phyloP scores from a whole-genome alignment of 2,888 invertebrate species.

The Stramonita haemastoma region DNA sequence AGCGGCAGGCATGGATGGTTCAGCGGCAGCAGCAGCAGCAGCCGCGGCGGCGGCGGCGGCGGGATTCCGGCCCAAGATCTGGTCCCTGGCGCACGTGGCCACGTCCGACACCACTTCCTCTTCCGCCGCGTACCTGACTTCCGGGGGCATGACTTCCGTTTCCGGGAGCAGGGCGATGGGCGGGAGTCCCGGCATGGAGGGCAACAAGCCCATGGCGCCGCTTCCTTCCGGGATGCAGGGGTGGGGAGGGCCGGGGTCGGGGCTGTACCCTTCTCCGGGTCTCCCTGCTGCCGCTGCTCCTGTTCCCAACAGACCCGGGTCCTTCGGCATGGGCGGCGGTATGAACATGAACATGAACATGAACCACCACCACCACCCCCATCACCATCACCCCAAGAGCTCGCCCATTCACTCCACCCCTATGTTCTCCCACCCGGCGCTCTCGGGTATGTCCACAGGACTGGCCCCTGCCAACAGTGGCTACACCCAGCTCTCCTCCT shows the following conservation, averaged over 20 bases:
- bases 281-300: background rate
- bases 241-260: conserved; percentile 39
- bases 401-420: conserved; percentile 22
- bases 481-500: conserved; percentile 39
- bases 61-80: conserved; percentile 70
- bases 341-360: conserved; percentile 1
- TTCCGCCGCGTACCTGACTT: conserved; percentile 39
- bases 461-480: conserved; percentile 17
- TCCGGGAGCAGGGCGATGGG: conserved; percentile 26
- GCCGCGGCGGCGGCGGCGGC: conserved; percentile 48
- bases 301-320: background rate
- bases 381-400: conserved; percentile 9
- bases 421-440: conserved; percentile 39
- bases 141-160: conserved; percentile 33
- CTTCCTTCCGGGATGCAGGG: conserved; percentile 35
- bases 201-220: background rate
- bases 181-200: conserved; percentile 6
- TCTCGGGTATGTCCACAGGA: conserved; percentile 36
- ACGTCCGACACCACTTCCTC: conserved; percentile 62
- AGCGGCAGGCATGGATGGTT: conserved; percentile 47
- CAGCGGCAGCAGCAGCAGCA: conserved; percentile 43
- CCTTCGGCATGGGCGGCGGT: conserved; percentile 12
- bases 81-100: conserved; percentile 75
- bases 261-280: conserved; percentile 36
- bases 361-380: background rate